Evolutionary conservation across 2,113 vertebrate species (phyloP).

Genomic region (Coregonus clupeaformis): DNA sequence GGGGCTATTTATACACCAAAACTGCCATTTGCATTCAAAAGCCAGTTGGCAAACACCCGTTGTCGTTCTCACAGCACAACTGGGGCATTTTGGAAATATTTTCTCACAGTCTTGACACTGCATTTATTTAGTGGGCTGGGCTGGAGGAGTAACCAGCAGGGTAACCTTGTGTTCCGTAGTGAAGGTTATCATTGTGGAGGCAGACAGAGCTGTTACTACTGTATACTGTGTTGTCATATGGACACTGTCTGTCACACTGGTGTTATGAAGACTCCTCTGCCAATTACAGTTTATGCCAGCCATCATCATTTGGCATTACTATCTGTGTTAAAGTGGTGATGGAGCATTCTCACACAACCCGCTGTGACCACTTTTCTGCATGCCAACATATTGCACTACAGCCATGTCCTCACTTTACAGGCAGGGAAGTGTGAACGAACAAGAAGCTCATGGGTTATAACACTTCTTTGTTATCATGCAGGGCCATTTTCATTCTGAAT

Average conservation of each 20-base stretch:
- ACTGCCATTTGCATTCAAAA: conserved; percentile 47
- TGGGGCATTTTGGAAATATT: conserved; percentile 38
- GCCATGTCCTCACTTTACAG: conserved; percentile 6
- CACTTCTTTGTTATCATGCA: background rate
- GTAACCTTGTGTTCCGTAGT: conserved; percentile 38
- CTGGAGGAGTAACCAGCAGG: conserved; percentile 21
- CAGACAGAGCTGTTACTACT: background rate
- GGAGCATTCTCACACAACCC: conserved; percentile 16
- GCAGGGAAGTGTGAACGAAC: conserved; percentile 4
- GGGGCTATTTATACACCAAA: conserved; percentile 47
- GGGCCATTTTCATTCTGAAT: background rate
- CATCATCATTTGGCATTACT: conserved; percentile 20
- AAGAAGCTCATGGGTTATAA: background rate
- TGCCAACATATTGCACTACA: background rate
- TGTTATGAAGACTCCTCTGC: conserved; percentile 37
- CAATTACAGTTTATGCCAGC: conserved; percentile 40
- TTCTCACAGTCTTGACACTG: conserved; percentile 33
- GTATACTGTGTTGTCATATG: background rate
- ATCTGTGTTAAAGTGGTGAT: conserved; percentile 3
- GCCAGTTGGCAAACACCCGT: conserved; percentile 27
- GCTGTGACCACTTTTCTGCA: background rate
- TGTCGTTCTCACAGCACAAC: conserved; percentile 36
- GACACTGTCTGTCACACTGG: conserved; percentile 30
- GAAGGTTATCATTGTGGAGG: conserved; percentile 50
- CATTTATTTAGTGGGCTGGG: conserved; percentile 26